These are phyloP conservation scores for Drosophila maculinotata DNA, from an alignment of 2,888 invertebrate species.

Conservation along the genomic window DNA sequence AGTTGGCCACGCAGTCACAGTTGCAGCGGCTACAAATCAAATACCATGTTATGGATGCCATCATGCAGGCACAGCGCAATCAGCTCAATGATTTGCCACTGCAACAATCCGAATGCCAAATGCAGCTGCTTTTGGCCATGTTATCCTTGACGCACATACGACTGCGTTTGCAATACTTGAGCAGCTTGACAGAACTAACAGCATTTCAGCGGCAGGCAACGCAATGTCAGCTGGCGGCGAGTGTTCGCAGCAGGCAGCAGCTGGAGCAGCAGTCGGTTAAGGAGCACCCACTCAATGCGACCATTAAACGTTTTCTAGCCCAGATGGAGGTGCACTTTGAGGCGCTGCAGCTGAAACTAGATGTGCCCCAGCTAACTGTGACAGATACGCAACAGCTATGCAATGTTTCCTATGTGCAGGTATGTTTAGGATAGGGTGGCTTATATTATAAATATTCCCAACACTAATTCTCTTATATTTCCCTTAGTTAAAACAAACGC, in stretches of 20 bases:
- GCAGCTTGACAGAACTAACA: constrained; percentile 21
- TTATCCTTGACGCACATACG: constrained; percentile 68
- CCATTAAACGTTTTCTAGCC: constrained; percentile 12
- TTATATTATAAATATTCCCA: fast-evolving
- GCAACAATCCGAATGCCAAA: constrained; percentile 15
- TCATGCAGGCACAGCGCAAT: constrained; percentile 22
- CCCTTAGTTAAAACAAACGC: constrained; percentile 56
- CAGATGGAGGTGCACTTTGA: constrained; percentile 42
- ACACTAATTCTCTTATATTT: not conserved
- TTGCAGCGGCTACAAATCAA: constrained; percentile 77
- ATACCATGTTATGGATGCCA: constrained; percentile 41
- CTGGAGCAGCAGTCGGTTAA: constrained; percentile 13
- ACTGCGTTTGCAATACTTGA: constrained; percentile 63
- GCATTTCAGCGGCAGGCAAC: constrained; percentile 71
- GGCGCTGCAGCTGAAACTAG: constrained; percentile 28
- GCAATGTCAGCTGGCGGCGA: constrained; percentile 52
- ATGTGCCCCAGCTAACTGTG: not conserved
- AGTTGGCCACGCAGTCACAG: constrained; percentile 55
- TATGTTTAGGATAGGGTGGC: constrained; percentile 12
- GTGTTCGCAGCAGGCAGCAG: constrained; percentile 4
- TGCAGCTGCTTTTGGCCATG: constrained; percentile 53
- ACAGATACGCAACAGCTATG: constrained; percentile 43
- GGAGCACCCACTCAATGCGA: constrained; percentile 10
- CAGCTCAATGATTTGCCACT: constrained; percentile 7
- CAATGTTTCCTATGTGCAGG: constrained; percentile 77